Base-by-base conservation (phyloP, 2,797 vertebrate species). In the Enteromius fasciolatus region DNA sequence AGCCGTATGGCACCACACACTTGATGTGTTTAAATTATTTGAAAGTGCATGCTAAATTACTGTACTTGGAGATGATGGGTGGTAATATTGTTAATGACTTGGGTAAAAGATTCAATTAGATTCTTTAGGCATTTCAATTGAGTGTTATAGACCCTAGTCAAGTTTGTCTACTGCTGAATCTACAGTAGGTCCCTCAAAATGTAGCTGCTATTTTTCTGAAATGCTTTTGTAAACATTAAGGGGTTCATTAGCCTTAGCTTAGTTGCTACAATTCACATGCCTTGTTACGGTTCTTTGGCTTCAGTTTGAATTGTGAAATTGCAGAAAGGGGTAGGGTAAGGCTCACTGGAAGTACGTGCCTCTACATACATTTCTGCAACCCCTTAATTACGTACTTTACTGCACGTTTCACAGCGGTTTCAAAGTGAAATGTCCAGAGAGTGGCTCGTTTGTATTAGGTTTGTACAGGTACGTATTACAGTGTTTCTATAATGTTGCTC, bases 1-100 rank as follows among this genome's bases (percentile, higher is more conserved):
- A 86, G 84, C 86, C 78, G 84, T 86, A 85, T 87, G 77, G 82
- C 84, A 84, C 85, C 83, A 83, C 81, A 87, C 83, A 85, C 85
- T 87, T 90, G 83, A 88, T 89, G 86, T 84, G 81, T 88, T 88
- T 90, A 86, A 88, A 84, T 87, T 74, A 77, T 86, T 78, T 85
- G 86, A 81, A 81, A 87, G 86, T 87, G 87, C 84, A 85, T 66
- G 86, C 84, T 85, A 87, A 87, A 87, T 86, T 83, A 82, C 85
- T 86, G 87, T 87, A 87, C 85, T 84, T 83, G 75, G 86, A 87
- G 79, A 77, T 75, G 72, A 85, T 76, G 78, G 78, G 64, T 66
- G 85, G 83, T 88, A 85, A 88, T 86, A 83, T 79, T 80, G 81
- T 86, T 85, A 61, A 79, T 79, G 74, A 81, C 59, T 64, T 61